phyloP scores from a whole-genome alignment of 2,888 invertebrate species.

The Timandra comae region DNA sequence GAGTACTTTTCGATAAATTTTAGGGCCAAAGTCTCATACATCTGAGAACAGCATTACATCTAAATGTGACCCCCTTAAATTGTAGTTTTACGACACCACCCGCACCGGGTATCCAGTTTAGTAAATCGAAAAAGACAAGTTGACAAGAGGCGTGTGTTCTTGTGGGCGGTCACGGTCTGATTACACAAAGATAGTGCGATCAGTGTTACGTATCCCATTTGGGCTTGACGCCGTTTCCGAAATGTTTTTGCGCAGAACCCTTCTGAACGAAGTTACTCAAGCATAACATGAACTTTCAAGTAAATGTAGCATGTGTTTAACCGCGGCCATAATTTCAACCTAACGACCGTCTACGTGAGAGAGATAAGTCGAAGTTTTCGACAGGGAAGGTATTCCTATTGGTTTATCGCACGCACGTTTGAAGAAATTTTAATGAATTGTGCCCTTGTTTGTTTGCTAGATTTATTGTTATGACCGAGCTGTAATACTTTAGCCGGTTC shows the following conservation, averaged over 20 bases:
- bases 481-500: constrained; percentile 29
- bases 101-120: constrained; percentile 4
- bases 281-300: constrained; percentile 69
- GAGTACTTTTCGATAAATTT: too few species aligned
- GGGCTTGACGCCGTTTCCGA: constrained; percentile 28
- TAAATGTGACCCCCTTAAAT: too few species aligned
- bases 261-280: constrained; percentile 60
- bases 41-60: not conserved
- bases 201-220: constrained; percentile 25
- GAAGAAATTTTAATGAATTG: constrained; percentile 70
- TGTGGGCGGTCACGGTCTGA: constrained; percentile 25
- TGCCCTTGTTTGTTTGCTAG: constrained; percentile 44
- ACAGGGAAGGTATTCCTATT: constrained; percentile 46
- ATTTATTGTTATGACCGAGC: constrained; percentile 39
- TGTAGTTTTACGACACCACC: not conserved
- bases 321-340: constrained; percentile 65
- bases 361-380: constrained; percentile 74
- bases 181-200: constrained; percentile 26
- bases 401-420: constrained; percentile 69
- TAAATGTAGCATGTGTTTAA: constrained; percentile 75
- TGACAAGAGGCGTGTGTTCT: constrained; percentile 9
- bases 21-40: not conserved
- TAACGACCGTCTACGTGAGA: constrained; percentile 71
- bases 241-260: constrained; percentile 47
- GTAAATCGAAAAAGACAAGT: constrained; percentile 15